Evolutionary conservation across 2,113 vertebrate species (phyloP), one percentile per base, ranked within the genome.

Genomic region (Pterocles burchelli): DNA sequence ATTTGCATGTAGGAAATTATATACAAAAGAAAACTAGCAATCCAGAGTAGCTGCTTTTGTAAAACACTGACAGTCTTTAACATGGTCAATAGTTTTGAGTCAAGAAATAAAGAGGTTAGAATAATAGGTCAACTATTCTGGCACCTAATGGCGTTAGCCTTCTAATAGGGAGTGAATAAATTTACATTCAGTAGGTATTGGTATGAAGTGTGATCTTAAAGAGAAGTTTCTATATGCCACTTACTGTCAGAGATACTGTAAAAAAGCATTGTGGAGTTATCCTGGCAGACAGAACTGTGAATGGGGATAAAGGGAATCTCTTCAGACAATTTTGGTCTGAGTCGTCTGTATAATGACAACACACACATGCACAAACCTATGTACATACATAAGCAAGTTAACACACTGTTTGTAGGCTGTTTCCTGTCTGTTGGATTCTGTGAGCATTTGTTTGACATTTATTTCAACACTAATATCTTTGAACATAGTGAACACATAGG

Each of bases 341-440:
- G 6, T 80, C 25, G 19, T 75, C 71, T 85, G 14, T 65, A 2
- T 63, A 66, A n/a, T 54, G 19, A 12, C 34, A 48, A 14, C n/a
- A 67, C 9, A 34, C 9, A 13, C 1, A 21, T 21, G 4, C 25
- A 46, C 0, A 1, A 11, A 36, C 3, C 0, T 29, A 33, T 0
- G 0, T 66, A 22, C 1, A 1, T 67, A 26, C 1, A 0, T 46
- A 62, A 62, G 17, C 49, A 87, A 79, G 26, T 34, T 13, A 58
- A 43, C 28, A 34, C 10, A 3, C 21, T 77, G 15, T 36, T 63
- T 63, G 12, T 54, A 20, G 38, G 26, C 17, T 51, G 11, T 79
- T 94, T 80, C 36, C 52, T 71, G 18, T 58, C 26, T 51, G 34
- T 29, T 74, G 70, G 74, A 58, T 54, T 85, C 29, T 43, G 49